Base-by-base conservation (phyloP, 1,140 invertebrate genomes). In the Pinna nobilis region DNA sequence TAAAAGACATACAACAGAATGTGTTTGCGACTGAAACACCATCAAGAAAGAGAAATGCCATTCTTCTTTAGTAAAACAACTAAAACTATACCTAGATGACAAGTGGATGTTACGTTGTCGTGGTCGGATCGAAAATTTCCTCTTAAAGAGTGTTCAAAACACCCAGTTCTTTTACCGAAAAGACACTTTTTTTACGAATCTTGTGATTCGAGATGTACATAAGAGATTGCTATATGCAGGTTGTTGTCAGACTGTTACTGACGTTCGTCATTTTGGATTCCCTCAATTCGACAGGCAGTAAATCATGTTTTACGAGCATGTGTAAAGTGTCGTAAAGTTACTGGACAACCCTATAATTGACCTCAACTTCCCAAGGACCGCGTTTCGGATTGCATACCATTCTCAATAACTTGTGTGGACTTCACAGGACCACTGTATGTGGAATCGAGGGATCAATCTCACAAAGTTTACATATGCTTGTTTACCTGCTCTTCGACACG, bases 351-450 rank as follows among this genome's bases (percentile, higher is more conserved):
- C 15, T 70, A 71, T 55, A 33, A 66, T 41, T 20, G 47, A 25
- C 69, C 70, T 33, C 75, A 57, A 9, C 30, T 77, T n/a, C 69
- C 61, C 1, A 70, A 60, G 25, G 28, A 39, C 32, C 33, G 70
- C 51, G 51, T 70, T 15, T 11, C n/a, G n/a, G 51, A 50, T 6
- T 18, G 11, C 1, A 39, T 47, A 39, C 70, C 65, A 5, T 77
- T 77, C 60, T 35, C 30, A 18, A 33, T 64, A 15, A 70, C 51
- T 32, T 66, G 76, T 33, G 50, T 77, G 9, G 59, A 74, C 44
- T 74, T 70, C 60, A 53, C 71, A 20, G 76, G 76, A n/a, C 32
- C 67, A n/a, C 47, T 74, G 5, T 20, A 74, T 47, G 44, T 77
- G 2, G 59, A 59, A 50, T 13, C 30, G 30, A 41, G 41, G 30